Conservation (phyloP, 2,113 vertebrate genomes). For the Cephalopholis sonnerati region DNA sequence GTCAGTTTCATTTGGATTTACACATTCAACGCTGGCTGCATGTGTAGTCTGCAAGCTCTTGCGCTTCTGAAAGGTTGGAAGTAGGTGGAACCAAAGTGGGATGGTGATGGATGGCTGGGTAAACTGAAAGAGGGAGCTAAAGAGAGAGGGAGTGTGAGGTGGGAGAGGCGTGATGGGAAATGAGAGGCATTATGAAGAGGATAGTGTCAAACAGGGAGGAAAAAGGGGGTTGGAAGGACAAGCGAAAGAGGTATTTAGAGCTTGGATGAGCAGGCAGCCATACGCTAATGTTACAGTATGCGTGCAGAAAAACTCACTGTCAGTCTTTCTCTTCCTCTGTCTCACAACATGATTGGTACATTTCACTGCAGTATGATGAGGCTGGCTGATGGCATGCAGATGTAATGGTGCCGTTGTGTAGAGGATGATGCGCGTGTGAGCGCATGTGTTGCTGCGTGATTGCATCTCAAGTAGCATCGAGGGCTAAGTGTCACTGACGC, state of each 20-base stretch:
- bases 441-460: constrained; percentile 19
- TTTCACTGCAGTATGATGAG: constrained; percentile 35
- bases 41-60: not conserved
- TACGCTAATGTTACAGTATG: constrained; percentile 15
- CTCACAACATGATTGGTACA: constrained; percentile 35
- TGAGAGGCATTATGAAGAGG: constrained; percentile 38
- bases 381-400: constrained; percentile 33
- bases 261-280: constrained; percentile 34
- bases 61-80: not conserved
- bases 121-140: constrained; percentile 4
- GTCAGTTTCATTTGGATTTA: constrained; percentile 19
- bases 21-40: not conserved
- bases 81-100: constrained; percentile 15
- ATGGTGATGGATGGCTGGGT: constrained; percentile 38
- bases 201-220: constrained; percentile 37
- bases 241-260: constrained; percentile 45
- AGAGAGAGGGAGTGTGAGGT: constrained; percentile 25
- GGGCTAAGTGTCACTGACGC: constrained; percentile 33
- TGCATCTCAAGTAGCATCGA: constrained; percentile 35
- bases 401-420: constrained; percentile 30
- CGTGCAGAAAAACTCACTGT: constrained; percentile 16
- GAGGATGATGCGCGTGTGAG: constrained; percentile 9
- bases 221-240: constrained; percentile 29
- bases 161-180: constrained; percentile 21
- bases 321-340: constrained; percentile 18